Evolutionary conservation across 92 coral and sea anemone species (phyloP).

Genomic region (Phenganax marumi): DNA sequence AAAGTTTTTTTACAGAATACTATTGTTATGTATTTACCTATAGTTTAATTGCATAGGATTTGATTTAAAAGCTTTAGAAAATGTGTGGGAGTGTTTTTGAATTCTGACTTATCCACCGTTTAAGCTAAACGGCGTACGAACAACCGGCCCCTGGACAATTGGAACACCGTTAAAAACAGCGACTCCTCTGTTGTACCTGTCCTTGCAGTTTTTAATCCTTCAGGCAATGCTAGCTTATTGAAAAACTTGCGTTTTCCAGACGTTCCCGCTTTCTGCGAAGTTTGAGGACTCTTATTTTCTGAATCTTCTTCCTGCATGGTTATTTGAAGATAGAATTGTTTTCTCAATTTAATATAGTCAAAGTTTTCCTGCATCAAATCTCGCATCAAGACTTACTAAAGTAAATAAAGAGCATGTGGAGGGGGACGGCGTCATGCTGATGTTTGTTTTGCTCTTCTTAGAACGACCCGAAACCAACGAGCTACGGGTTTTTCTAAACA

Average conservation of each 20-base stretch:
- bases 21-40: too few species aligned
- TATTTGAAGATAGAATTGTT: neutral
- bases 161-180: neutral
- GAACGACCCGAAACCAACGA: conserved; percentile 9
- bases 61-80: too few species aligned
- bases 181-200: neutral
- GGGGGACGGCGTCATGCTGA: neutral
- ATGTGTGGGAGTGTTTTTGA: too few species aligned
- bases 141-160: too few species aligned
- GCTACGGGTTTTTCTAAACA: conserved; percentile 37
- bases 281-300: conserved; percentile 14
- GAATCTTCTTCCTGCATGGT: conserved; percentile 23
- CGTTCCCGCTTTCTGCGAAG: conserved; percentile 2
- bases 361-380: neutral
- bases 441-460: neutral
- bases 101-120: too few species aligned
- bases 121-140: too few species aligned
- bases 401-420: conserved; percentile 14
- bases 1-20: too few species aligned
- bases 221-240: conserved; percentile 13
- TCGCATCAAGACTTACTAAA: conserved; percentile 8
- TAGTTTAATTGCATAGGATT: too few species aligned
- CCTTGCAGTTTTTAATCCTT: neutral
- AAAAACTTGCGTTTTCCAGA: conserved; percentile 25
- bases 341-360: neutral